phyloP scores from a whole-genome alignment of 2,113 vertebrate species.

The Phycodurus eques region DNA sequence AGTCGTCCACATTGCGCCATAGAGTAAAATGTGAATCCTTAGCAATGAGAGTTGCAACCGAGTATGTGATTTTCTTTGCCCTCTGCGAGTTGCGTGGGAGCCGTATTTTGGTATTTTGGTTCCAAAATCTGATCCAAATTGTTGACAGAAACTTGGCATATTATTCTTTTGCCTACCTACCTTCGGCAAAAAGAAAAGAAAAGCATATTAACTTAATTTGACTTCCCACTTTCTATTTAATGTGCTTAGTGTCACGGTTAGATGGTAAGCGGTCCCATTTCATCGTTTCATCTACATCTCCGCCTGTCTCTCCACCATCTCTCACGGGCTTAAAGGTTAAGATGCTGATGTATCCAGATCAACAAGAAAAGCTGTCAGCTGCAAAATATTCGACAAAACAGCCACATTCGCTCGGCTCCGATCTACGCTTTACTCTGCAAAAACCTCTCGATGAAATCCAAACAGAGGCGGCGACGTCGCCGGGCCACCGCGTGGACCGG shows the following conservation, averaged over 20 bases:
- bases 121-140: not conserved
- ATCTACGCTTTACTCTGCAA: slow-evolving; percentile 49
- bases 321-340: slow-evolving; percentile 20
- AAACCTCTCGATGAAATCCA: slow-evolving; percentile 66
- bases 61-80: not conserved
- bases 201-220: slow-evolving; percentile 2
- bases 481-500: slow-evolving; percentile 51
- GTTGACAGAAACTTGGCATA: not conserved
- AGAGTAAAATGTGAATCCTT: not conserved
- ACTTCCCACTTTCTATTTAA: slow-evolving; percentile 17
- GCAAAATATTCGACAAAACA: slow-evolving; percentile 40
- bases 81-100: not conserved
- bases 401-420: slow-evolving; percentile 38
- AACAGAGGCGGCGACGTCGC: slow-evolving; percentile 56
- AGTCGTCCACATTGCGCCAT: not conserved
- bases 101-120: not conserved
- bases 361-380: slow-evolving; percentile 4
- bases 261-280: not conserved
- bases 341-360: slow-evolving; percentile 7
- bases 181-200: not conserved
- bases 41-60: not conserved
- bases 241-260: slow-evolving; percentile 12
- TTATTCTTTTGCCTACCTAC: not conserved
- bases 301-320: slow-evolving; percentile 7
- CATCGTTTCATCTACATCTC: slow-evolving; percentile 13